Percentiles rank a stretch among this genome's conserved stretches.
Conservation (phyloP, 2,888 invertebrate species). For the Malacosoma neustria region DNA sequence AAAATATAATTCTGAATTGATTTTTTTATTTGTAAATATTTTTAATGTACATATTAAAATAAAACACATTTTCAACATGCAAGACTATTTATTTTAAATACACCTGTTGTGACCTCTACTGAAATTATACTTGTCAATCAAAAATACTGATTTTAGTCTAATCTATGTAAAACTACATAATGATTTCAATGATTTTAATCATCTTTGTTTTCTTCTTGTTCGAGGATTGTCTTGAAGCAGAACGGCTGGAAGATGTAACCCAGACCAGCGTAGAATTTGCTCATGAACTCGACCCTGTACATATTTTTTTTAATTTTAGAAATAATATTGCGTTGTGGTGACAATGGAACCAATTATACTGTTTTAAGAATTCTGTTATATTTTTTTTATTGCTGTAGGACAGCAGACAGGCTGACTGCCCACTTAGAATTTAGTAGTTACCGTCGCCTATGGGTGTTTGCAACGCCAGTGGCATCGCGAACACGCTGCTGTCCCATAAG, state of each 20-base stretch:
- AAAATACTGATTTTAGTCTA: slow-evolving; percentile 46
- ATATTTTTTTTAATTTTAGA: too few species aligned
- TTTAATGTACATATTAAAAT: slow-evolving; percentile 21
- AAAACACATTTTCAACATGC: slow-evolving; percentile 40
- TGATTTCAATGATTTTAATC: slow-evolving; percentile 29
- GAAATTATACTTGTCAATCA: slow-evolving; percentile 18
- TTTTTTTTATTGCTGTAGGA: too few species aligned
- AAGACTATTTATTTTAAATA: slow-evolving; percentile 46
- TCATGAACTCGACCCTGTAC: slow-evolving; percentile 95
- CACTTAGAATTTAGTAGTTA: too few species aligned
- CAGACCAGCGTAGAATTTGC: slow-evolving; percentile 90
- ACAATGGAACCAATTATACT: too few species aligned
- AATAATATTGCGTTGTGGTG: too few species aligned
- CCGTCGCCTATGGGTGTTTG: too few species aligned
- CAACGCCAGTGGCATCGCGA: too few species aligned
- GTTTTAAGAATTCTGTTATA: too few species aligned
- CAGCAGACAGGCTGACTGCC: too few species aligned
- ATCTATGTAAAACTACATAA: slow-evolving; percentile 20
- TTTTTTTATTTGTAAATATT: neutral
- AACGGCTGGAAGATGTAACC: slow-evolving; percentile 91
- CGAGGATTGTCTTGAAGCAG: slow-evolving; percentile 85
- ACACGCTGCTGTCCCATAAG: too few species aligned
- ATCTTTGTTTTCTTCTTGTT: slow-evolving; percentile 64
- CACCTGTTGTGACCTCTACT: slow-evolving; percentile 46
- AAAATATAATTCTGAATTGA: neutral